Conservation (phyloP, 2,888 invertebrate species). For the Phragmatobia fuliginosa region DNA sequence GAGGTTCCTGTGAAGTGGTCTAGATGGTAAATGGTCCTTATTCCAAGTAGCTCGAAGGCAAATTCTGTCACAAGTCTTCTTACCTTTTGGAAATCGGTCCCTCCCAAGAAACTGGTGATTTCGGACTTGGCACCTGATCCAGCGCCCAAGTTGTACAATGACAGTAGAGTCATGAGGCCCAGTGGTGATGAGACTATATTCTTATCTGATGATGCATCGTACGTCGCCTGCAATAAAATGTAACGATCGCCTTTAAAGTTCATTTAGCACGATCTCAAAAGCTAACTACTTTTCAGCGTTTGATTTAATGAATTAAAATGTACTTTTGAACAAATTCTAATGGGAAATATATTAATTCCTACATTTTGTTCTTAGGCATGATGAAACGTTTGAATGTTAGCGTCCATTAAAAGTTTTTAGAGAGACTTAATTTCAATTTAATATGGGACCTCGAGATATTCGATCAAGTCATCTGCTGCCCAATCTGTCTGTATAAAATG, state of each 20-base stretch:
- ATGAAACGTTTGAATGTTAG: too few species aligned
- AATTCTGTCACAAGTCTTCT: neutral
- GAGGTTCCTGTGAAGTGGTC: neutral
- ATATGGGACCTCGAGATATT: too few species aligned
- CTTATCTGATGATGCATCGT: slow-evolving; percentile 52
- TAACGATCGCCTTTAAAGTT: neutral
- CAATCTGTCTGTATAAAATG: too few species aligned
- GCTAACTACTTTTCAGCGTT: too few species aligned
- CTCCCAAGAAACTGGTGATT: slow-evolving; percentile 54
- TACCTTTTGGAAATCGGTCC: slow-evolving; percentile 54
- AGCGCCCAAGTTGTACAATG: slow-evolving; percentile 58
- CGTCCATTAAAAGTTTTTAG: too few species aligned
- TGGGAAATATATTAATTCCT: too few species aligned
- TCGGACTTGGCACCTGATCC: slow-evolving; percentile 46
- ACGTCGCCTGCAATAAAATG: slow-evolving; percentile 53
- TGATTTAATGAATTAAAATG: too few species aligned
- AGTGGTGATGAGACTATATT: slow-evolving; percentile 66
- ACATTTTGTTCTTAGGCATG: too few species aligned
- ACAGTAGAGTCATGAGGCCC: slow-evolving; percentile 58
- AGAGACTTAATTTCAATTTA: too few species aligned
- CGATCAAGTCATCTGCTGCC: too few species aligned
- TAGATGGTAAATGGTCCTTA: neutral
- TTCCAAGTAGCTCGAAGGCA: neutral
- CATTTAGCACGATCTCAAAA: too few species aligned
- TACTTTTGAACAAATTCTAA: too few species aligned